A percentile compares a stretch with the other conserved stretches of the same genome.
Evolutionary conservation across 1,140 invertebrate genomes (phyloP).

Genomic region (Platyscapa corneri): DNA sequence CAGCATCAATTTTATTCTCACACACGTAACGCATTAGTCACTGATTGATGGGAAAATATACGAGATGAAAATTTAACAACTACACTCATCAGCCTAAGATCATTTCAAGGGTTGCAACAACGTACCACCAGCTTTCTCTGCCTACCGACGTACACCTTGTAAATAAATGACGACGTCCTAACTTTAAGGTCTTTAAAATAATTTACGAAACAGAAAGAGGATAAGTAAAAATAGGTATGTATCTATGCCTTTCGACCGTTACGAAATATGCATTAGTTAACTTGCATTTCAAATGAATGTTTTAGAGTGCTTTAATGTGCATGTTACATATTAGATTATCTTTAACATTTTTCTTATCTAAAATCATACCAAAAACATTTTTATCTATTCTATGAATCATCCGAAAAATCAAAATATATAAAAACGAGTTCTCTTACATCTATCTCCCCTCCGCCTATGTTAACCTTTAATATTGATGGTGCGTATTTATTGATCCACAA

Average conservation of each 20-base stretch:
- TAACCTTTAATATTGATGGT: not conserved
- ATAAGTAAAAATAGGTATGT: not conserved
- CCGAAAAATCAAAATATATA: not conserved
- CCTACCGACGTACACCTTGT: not conserved
- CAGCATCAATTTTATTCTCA: constrained; percentile 56
- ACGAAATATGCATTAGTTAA: not conserved
- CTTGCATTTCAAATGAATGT: not conserved
- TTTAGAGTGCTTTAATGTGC: not conserved
- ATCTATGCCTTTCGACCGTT: not conserved
- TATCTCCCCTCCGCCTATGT: constrained; percentile 36
- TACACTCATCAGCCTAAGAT: not conserved
- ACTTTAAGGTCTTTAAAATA: not conserved
- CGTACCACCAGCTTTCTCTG: not conserved
- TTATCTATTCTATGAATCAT: not conserved
- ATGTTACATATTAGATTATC: not conserved
- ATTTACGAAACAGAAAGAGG: not conserved
- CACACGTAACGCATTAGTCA: constrained; percentile 30
- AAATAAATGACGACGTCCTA: constrained; percentile 24
- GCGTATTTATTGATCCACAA: too few relatives aligned
- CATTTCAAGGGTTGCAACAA: not conserved
- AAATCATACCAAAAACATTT: not conserved
- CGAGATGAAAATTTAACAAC: constrained; percentile 30
- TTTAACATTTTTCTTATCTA: not conserved
- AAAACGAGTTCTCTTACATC: constrained; percentile 23
- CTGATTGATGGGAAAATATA: not conserved